Evolutionary conservation across 1,140 invertebrate species (phyloP).

Genomic region (Saccostrea cuccullata): DNA sequence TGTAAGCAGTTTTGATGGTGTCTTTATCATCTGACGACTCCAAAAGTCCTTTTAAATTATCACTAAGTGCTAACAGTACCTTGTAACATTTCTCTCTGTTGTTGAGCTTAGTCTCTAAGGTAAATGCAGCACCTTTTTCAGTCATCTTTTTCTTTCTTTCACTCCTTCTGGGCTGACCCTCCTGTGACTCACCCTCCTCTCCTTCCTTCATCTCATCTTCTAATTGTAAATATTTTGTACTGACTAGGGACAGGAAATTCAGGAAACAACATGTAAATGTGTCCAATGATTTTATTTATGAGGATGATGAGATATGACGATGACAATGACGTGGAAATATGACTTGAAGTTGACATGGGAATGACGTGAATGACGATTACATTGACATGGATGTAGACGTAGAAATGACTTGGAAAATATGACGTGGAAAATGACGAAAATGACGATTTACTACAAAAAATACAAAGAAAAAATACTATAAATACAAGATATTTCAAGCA

Average conservation of each 20-base stretch:
- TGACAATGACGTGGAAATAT: background rate
- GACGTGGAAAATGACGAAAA: no score
- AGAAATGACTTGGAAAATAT: no score
- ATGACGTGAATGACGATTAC: no score
- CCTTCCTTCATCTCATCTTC: constrained; percentile 10
- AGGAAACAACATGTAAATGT: background rate
- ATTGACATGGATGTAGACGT: background rate
- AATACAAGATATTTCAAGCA: background rate
- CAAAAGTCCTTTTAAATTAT: background rate
- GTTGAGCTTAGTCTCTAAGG: background rate
- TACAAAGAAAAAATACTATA: background rate
- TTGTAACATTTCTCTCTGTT: background rate
- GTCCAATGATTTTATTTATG: background rate
- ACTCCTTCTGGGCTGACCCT: background rate
- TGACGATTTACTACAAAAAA: constrained; percentile 22
- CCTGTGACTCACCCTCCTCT: background rate
- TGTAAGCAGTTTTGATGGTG: background rate
- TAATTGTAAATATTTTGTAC: constrained; percentile 26
- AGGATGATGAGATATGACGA: background rate
- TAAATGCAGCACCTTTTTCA: constrained; percentile 24
- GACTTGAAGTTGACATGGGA: background rate
- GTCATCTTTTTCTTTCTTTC: constrained; percentile 26
- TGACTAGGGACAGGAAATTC: background rate
- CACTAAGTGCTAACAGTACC: constrained; percentile 14
- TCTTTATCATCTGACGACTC: background rate